Percentiles rank a stretch among this genome's conserved stretches.
These are phyloP conservation scores for Hucho hucho DNA, from an alignment of 2,113 vertebrate genomes.

Conservation along the genomic window DNA sequence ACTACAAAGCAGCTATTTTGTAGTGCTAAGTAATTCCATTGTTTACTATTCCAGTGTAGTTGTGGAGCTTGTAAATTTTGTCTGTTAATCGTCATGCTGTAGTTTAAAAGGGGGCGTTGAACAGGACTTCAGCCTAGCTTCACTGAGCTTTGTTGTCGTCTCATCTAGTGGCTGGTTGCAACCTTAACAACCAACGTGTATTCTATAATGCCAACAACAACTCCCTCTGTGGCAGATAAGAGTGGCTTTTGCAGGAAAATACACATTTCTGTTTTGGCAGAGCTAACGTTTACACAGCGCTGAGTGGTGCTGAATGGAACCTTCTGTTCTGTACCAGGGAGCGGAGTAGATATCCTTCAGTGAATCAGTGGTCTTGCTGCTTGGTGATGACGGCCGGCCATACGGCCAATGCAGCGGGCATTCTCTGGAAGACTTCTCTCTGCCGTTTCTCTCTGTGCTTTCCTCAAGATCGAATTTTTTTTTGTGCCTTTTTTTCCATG, in stretches of 20 bases:
- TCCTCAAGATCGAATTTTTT: neutral
- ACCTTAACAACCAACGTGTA: conserved; percentile 14
- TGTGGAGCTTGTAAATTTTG: neutral
- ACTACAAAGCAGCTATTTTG: neutral
- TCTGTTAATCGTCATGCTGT: neutral
- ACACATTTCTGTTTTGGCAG: conserved; percentile 62
- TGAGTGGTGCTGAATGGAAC: conserved; percentile 53
- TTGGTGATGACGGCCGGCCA: conserved; percentile 31
- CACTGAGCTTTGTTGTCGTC: neutral
- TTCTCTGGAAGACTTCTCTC: conserved; percentile 14
- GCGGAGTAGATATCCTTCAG: conserved; percentile 46
- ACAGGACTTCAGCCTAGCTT: neutral
- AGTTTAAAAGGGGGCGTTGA: neutral
- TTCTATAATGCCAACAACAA: conserved; percentile 30
- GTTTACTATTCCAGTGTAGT: neutral
- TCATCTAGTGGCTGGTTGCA: neutral
- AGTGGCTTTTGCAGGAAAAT: conserved; percentile 49
- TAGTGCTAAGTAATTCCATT: neutral
- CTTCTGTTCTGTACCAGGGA: conserved; percentile 53
- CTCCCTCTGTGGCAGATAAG: conserved; percentile 57
- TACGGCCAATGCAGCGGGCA: conserved; percentile 12
- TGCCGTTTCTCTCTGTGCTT: neutral
- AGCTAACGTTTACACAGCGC: conserved; percentile 58
- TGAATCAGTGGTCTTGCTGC: conserved; percentile 45
- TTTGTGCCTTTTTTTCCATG: neutral